Evolutionary conservation across 2,113 vertebrate genomes (phyloP), one percentile per base, ranked within the genome.

Genomic region (Callaeas wilsoni): DNA sequence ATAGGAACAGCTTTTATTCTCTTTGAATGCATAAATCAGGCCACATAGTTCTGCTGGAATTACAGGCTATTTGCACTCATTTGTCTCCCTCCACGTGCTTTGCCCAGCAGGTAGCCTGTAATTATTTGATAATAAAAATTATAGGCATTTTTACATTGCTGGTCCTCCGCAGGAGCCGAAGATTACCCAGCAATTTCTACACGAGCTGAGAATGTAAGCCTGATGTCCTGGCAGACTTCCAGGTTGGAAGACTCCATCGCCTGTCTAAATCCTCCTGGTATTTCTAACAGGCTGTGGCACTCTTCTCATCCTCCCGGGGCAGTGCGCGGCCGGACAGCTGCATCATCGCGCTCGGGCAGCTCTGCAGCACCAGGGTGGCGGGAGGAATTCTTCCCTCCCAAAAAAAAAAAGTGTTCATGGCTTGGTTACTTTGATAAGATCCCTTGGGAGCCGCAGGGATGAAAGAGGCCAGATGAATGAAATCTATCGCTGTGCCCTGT

Each of bases 71-170:
- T 96, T 94, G 76, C 86, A 92, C 16, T 84, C 86, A 84, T 94
- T 95, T 96, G 77, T 93, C 91, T 89, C 83, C 53, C 80, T 93
- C 77, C 83, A 84, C 10, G 22, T 90, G 86, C 86, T 93, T 92
- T 87, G 80, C 90, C 95, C 90, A 93, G 96, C 83, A 97, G 94
- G 95, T 95, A 94, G 86, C 37, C 92, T 53, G 90, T 86, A 96
- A 96, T 95, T 96, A 93, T 93, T 95, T 89, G 90, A 96, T 94
- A 96, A 94, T 95, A 96, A 95, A 95, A 96, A 96, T 94, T 94
- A 94, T 70, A 89, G 88, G 83, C 86, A 47, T 90, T 92, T 96
- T 96, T 89, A 92, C 50, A 62, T 94, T 17, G 56, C 95, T 90
- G 88, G 64, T 88, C 93, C 95, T 95, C 93, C 42, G 88, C 94